These are phyloP conservation scores for Caenorhabditis uteleia DNA, from an alignment of 2,888 invertebrate species.

Conservation along the genomic window DNA sequence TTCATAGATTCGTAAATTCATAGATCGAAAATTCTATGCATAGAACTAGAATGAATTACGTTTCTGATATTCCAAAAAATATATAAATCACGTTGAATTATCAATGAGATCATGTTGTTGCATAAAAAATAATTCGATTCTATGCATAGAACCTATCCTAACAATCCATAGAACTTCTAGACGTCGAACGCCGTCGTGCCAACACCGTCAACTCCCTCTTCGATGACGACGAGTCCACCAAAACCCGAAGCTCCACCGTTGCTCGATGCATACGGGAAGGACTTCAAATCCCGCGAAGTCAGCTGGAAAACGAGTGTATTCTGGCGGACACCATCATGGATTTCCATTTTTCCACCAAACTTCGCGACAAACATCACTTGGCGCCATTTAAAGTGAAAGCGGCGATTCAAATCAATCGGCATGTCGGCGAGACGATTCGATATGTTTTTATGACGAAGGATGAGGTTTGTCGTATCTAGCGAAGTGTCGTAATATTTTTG, in stretches of 20 bases:
- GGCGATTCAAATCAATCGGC: constrained; percentile 37
- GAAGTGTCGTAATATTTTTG: too few relatives aligned
- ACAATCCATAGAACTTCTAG: too few relatives aligned
- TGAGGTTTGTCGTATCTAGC: too few relatives aligned
- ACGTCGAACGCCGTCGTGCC: constrained; percentile 22
- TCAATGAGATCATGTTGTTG: too few relatives aligned
- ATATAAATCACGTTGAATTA: too few relatives aligned
- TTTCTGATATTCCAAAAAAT: background rate
- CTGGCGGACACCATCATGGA: constrained; percentile 38
- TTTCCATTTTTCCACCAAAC: constrained; percentile 43
- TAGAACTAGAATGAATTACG: too few relatives aligned
- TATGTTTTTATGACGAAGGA: constrained; percentile 48
- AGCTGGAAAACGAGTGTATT: constrained; percentile 37
- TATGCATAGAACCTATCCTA: too few relatives aligned
- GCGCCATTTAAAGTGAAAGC: constrained; percentile 31
- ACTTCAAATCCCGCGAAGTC: constrained; percentile 28
- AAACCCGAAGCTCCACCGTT: constrained; percentile 37
- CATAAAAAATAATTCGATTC: too few relatives aligned
- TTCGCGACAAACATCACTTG: constrained; percentile 40
- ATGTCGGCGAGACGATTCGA: constrained; percentile 45
- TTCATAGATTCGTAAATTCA: too few relatives aligned
- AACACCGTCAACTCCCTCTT: constrained; percentile 28
- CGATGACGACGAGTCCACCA: constrained; percentile 22
- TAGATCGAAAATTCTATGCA: too few relatives aligned
- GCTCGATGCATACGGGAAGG: constrained; percentile 40